Evolutionary conservation across 1,140 invertebrate genomes (phyloP).

Genomic region (Cyclargus thomasi): DNA sequence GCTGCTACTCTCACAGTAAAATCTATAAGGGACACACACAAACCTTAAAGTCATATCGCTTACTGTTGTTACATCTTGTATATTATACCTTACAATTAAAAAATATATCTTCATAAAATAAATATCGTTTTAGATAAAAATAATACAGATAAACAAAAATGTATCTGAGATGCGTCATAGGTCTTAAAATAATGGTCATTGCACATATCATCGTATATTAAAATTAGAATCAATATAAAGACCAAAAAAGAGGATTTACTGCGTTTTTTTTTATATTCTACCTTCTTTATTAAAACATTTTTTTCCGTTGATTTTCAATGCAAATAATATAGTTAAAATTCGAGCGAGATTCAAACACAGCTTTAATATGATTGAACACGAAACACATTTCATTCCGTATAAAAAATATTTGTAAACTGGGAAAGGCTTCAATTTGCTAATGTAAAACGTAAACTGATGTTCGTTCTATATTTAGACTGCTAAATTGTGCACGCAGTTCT

Average conservation of each 20-base stretch:
- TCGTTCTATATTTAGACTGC: neutral
- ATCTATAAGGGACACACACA: no score
- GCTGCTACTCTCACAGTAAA: no score
- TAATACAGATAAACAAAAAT: no score
- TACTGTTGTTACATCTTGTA: no score
- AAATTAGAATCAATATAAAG: neutral
- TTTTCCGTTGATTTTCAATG: neutral
- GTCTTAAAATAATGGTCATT: neutral
- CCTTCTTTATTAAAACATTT: neutral
- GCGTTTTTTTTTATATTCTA: neutral
- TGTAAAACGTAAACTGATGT: neutral
- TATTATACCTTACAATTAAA: no score
- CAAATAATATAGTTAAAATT: neutral
- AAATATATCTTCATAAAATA: no score
- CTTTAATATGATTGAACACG: slow-evolving; percentile 4
- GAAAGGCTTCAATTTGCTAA: slow-evolving; percentile 9
- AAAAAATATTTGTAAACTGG: neutral
- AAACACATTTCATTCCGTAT: neutral
- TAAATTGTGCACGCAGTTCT: neutral
- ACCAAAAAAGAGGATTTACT: no score
- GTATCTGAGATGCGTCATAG: no score
- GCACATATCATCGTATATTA: neutral
- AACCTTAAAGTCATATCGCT: no score
- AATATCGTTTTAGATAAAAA: no score
- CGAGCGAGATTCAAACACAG: neutral